Base-by-base conservation (phyloP, 2,797 vertebrate genomes). In the Acanthurus tractus region DNA sequence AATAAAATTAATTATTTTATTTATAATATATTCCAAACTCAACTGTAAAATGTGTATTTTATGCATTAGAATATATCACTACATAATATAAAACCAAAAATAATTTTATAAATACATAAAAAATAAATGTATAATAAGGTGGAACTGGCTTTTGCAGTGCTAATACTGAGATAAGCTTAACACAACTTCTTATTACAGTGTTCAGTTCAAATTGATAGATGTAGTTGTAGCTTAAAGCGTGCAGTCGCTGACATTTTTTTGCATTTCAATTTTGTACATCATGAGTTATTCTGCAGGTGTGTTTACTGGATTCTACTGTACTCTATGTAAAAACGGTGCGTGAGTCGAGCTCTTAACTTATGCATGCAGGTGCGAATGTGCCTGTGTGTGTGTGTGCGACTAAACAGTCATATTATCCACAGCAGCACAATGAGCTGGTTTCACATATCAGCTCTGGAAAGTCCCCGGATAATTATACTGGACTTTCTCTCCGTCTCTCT, bases 391-490 rank as follows among this genome's bases (percentile, higher is more conserved):
- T 25, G 48, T 65, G 52, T 49, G 53, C 45, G 46, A 52, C 78
- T 84, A 76, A 81, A 83, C 78, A 88, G 86, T 89, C 70, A 83
- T 90, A 86, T 92, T 87, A 88, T 89, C 76, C 83, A 67, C 66
- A 52, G 72, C 74, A 69, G 78, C 89, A 94, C 93, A 95, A 94
- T 92, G 89, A 93, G 86, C 73, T 74, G 84, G 94, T 95, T 94
- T 96, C 91, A 93, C 84, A 92, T 95, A 91, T 93, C 93, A 88
- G 81, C 90, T 81, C 80, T 94, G 95, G 94, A 95, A 95, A 95
- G 93, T 95, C 95, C 95, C 95, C 58, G 88, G 89, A 93, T 93
- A 94, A 90, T 94, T 92, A 87, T 83, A 78, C 85, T 87, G 88
- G 89, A 88, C 88, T 86, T 77, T 86, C 70, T 87, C 75, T 85